These are phyloP conservation scores for Leucophenga maculata DNA, from an alignment of 2,888 invertebrate species.

Conservation along the genomic window DNA sequence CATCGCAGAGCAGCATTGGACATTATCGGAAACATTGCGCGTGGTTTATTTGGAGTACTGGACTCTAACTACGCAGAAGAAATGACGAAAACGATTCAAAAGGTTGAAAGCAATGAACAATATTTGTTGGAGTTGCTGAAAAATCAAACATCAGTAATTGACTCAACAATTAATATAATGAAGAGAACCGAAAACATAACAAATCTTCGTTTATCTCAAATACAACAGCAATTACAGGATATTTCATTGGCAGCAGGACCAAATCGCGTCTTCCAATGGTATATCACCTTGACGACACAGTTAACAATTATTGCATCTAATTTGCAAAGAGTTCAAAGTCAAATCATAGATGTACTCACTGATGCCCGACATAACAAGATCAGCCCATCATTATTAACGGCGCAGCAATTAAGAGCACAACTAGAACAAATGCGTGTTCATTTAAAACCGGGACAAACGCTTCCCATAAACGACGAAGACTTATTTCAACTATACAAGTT, in stretches of 20 bases:
- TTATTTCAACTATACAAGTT: neutral
- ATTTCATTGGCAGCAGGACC: no score
- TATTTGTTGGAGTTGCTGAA: constrained; percentile 25
- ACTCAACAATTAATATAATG: constrained; percentile 38
- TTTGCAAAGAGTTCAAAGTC: no score
- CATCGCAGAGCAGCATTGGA: no score
- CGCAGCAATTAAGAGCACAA: no score
- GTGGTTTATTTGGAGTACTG: constrained; percentile 34
- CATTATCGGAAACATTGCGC: constrained; percentile 29
- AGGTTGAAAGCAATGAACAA: constrained; percentile 30
- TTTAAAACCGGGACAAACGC: constrained; percentile 1
- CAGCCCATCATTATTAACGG: no score
- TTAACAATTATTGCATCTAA: no score
- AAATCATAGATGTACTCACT: no score
- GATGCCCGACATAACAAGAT: no score
- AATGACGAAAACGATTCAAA: constrained; percentile 34
- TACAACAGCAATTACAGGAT: no score
- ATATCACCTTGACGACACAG: no score
- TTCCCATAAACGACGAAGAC: neutral
- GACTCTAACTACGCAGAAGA: constrained; percentile 36
- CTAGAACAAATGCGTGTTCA: neutral
- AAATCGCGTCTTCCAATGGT: no score
- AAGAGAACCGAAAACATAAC: constrained; percentile 13
- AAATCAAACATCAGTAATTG: constrained; percentile 38
- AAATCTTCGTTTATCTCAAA: no score